Conservation (phyloP, 1,140 invertebrate species). For the Pectinophora gossypiella region DNA sequence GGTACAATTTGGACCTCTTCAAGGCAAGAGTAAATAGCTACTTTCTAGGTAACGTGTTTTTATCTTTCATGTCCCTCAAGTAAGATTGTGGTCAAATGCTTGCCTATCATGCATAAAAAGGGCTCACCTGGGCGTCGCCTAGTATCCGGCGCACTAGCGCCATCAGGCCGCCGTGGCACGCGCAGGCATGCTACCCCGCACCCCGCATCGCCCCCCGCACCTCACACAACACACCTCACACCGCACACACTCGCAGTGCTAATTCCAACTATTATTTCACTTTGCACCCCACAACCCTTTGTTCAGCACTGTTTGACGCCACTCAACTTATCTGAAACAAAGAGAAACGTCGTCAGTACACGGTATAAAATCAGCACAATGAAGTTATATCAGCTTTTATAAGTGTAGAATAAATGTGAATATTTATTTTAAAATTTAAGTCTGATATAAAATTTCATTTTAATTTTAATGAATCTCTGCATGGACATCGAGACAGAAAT, state of each 20-base stretch:
- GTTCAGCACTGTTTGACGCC: constrained; percentile 12
- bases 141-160: constrained; percentile 74
- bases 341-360: constrained; percentile 1
- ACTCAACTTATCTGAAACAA: constrained; percentile 29
- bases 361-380: too few relatives aligned
- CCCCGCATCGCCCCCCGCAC: constrained; percentile 13
- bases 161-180: constrained; percentile 69
- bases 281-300: constrained; percentile 19
- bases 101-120: too few relatives aligned
- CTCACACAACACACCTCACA: constrained; percentile 18
- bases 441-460: not conserved
- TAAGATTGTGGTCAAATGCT: too few relatives aligned
- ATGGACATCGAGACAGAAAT: not conserved
- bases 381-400: too few relatives aligned
- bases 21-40: too few relatives aligned
- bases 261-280: constrained; percentile 38
- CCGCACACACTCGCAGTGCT: constrained; percentile 24
- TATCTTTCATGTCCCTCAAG: constrained; percentile 8
- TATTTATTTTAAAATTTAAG: too few relatives aligned
- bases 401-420: too few relatives aligned
- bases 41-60: constrained; percentile 7
- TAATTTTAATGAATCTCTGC: too few relatives aligned
- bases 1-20: too few relatives aligned
- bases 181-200: constrained; percentile 68
- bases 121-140: constrained; percentile 72